These are phyloP conservation scores for Lithosia quadra DNA, from an alignment of 2,888 invertebrate species.

Conservation along the genomic window DNA sequence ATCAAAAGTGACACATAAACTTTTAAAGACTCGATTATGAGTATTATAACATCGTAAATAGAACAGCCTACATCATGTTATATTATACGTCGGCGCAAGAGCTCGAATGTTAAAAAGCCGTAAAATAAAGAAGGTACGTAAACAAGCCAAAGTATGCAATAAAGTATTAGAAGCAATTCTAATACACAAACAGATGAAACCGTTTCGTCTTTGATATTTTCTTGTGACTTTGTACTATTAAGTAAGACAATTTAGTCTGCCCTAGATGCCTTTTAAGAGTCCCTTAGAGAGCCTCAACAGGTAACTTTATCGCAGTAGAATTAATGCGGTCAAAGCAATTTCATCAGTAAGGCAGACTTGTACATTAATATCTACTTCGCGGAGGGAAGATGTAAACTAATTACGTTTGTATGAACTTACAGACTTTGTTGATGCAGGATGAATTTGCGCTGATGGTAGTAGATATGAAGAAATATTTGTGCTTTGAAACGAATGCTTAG, in stretches of 20 bases:
- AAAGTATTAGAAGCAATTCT: constrained; percentile 46
- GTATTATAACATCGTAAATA: constrained; percentile 34
- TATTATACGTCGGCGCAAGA: constrained; percentile 18
- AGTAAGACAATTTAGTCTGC: constrained; percentile 73
- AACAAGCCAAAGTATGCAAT: constrained; percentile 41
- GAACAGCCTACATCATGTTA: constrained; percentile 7
- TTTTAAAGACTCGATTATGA: not conserved
- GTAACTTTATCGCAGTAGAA: constrained; percentile 76
- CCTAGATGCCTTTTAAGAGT: constrained; percentile 72
- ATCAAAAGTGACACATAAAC: constrained; percentile 28
- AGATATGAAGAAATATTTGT: not conserved
- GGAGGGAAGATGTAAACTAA: constrained; percentile 63
- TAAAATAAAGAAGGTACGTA: constrained; percentile 46
- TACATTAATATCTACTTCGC: constrained; percentile 64
- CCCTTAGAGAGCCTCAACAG: constrained; percentile 72
- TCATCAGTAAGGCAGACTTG: constrained; percentile 61
- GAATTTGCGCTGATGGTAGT: constrained; percentile 5
- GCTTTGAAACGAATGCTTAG: not conserved
- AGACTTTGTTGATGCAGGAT: constrained; percentile 28
- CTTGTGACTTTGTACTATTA: constrained; percentile 57
- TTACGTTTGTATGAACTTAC: constrained; percentile 47
- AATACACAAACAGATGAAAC: constrained; percentile 45
- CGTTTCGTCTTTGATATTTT: constrained; percentile 64
- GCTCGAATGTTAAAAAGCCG: constrained; percentile 29
- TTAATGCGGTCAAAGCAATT: constrained; percentile 80